These are phyloP conservation scores for Anguilla obscura DNA, from an alignment of 2,797 vertebrate genomes.

Conservation along the genomic window DNA sequence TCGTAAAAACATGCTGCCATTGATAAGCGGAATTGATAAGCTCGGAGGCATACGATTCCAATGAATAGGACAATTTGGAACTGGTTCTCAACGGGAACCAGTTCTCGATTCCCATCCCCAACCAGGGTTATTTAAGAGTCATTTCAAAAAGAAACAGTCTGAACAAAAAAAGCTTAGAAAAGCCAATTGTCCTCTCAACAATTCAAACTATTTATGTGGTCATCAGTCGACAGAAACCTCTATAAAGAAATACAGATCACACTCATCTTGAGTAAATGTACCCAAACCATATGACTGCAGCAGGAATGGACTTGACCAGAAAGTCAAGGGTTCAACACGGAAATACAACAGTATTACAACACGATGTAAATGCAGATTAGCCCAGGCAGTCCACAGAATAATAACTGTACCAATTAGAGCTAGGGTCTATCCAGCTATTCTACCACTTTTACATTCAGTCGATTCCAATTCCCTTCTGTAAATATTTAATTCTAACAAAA, in stretches of 20 bases:
- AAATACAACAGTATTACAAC: not conserved
- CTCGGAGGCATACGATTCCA: too few relatives aligned
- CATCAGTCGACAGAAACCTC: not conserved
- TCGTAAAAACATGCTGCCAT: too few relatives aligned
- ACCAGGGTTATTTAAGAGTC: not conserved
- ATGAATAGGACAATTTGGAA: too few relatives aligned
- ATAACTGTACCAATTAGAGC: not conserved
- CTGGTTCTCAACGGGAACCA: too few relatives aligned
- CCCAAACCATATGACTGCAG: not conserved
- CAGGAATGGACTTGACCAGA: not conserved
- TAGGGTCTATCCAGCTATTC: not conserved
- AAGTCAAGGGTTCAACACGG: not conserved
- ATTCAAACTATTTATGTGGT: not conserved
- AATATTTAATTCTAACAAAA: slow-evolving; percentile 4
- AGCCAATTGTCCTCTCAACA: not conserved
- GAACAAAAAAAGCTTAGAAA: not conserved
- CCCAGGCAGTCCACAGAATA: not conserved
- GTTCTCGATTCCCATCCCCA: too few relatives aligned
- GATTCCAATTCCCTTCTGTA: not conserved
- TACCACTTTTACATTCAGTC: not conserved
- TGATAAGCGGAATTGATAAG: too few relatives aligned
- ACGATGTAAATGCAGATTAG: not conserved
- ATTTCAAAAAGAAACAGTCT: not conserved
- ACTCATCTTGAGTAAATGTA: not conserved
- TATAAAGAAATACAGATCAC: not conserved